These are phyloP conservation scores for Drosophila auraria DNA, from an alignment of 1,140 invertebrate species.

Conservation along the genomic window DNA sequence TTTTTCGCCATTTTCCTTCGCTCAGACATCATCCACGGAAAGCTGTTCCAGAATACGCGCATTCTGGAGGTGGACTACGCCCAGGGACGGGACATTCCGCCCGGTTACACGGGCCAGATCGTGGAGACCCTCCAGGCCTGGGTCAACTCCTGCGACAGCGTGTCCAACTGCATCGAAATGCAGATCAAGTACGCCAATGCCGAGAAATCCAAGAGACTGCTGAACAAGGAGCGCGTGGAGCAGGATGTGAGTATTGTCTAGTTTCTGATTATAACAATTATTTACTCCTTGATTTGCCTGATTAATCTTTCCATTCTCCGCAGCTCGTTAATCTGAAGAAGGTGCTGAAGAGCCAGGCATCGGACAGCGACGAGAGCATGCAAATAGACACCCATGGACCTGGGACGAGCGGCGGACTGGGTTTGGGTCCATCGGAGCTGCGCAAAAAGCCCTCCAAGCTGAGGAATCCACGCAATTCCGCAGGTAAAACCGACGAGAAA, in stretches of 20 bases:
- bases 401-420: slow-evolving; percentile 59
- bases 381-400: slow-evolving; percentile 87
- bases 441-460: slow-evolving; percentile 79
- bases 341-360: slow-evolving; percentile 90
- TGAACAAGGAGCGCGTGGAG: slow-evolving; percentile 93
- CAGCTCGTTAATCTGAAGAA: slow-evolving; percentile 93
- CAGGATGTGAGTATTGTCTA: slow-evolving; percentile 89
- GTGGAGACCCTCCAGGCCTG: slow-evolving; percentile 93
- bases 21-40: slow-evolving; percentile 97
- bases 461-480: slow-evolving; percentile 69
- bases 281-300: slow-evolving; percentile 14
- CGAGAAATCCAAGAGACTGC: slow-evolving; percentile 92
- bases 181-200: slow-evolving; percentile 95
- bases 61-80: slow-evolving; percentile 97
- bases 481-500: slow-evolving; percentile 48
- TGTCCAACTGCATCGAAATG: slow-evolving; percentile 94
- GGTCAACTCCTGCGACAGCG: slow-evolving; percentile 96
- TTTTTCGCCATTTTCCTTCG: slow-evolving; percentile 2
- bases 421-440: slow-evolving; percentile 57
- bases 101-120: slow-evolving; percentile 91
- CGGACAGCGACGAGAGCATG: slow-evolving; percentile 88
- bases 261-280: neutral
- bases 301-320: neutral
- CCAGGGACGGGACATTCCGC: slow-evolving; percentile 95
- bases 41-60: slow-evolving; percentile 97